These are phyloP conservation scores for Pseudomyrmex cubaensis DNA, from an alignment of 1,140 invertebrate species.

Conservation along the genomic window DNA sequence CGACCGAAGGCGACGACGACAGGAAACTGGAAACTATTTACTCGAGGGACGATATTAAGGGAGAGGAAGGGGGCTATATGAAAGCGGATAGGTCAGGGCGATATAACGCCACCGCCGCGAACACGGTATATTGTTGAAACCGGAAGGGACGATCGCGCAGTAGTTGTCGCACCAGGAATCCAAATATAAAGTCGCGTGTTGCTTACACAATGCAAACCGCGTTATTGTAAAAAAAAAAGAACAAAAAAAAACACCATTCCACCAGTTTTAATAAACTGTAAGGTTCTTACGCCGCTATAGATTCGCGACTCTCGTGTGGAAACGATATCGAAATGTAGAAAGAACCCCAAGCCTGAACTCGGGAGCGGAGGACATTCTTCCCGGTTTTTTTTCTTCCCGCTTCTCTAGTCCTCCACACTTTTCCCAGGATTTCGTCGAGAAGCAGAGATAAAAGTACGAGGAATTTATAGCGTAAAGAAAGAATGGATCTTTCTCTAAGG, in stretches of 20 bases:
- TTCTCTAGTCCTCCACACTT: background rate
- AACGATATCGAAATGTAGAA: conserved; percentile 1
- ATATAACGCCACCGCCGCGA: conserved; percentile 69
- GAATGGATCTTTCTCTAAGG: conserved; percentile 37
- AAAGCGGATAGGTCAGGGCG: conserved; percentile 79
- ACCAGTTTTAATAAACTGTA: conserved; percentile 70
- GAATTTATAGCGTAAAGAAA: conserved; percentile 55
- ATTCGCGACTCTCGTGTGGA: background rate
- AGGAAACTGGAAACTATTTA: conserved; percentile 82
- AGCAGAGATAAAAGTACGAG: conserved; percentile 42
- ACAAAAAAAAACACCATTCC: background rate
- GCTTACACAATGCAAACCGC: conserved; percentile 39
- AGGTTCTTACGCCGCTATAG: conserved; percentile 20
- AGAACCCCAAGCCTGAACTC: background rate
- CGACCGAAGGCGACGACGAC: conserved; percentile 68
- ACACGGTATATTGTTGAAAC: conserved; percentile 64
- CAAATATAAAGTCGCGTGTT: conserved; percentile 31
- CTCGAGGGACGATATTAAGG: conserved; percentile 81
- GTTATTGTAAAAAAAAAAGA: conserved; percentile 29
- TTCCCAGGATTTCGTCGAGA: conserved; percentile 39
- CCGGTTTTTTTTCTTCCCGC: background rate
- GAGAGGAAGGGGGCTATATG: conserved; percentile 74
- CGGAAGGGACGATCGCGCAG: conserved; percentile 48
- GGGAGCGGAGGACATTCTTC: background rate
- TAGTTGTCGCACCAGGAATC: conserved; percentile 40